phyloP scores from a whole-genome alignment of 2,113 vertebrate genomes.

The Hirundichthys speculiger region DNA sequence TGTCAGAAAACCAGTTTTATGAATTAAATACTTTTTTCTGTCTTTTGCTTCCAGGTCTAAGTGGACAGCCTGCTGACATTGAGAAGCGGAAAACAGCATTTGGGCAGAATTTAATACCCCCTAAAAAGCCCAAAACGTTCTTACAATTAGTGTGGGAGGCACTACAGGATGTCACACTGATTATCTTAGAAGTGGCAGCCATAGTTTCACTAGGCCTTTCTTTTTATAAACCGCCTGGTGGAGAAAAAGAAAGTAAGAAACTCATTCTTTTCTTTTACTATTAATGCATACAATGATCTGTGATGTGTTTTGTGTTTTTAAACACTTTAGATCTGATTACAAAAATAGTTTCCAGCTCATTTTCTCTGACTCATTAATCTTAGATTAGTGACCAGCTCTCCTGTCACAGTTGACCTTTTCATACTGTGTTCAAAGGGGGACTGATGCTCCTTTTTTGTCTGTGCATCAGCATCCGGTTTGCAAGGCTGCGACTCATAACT shows the following conservation, averaged over 20 bases:
- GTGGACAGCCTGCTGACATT: constrained; percentile 93
- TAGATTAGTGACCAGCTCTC: too few species aligned
- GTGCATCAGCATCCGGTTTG: too few species aligned
- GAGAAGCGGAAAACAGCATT: constrained; percentile 94
- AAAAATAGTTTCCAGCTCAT: background rate
- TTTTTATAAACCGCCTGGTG: constrained; percentile 97
- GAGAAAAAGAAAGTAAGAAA: constrained; percentile 87
- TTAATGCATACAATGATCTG: too few species aligned
- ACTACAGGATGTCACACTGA: constrained; percentile 98
- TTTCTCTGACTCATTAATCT: background rate
- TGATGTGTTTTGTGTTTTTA: too few species aligned
- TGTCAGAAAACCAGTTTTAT: background rate
- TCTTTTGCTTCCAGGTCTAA: constrained; percentile 85
- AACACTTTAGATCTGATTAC: background rate
- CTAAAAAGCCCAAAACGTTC: constrained; percentile 99
- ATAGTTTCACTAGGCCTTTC: constrained; percentile 99
- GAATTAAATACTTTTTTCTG: background rate
- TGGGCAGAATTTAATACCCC: constrained; percentile 98
- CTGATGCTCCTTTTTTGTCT: too few species aligned
- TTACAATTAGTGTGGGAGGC: constrained; percentile 99
- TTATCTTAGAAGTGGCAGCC: constrained; percentile 99
- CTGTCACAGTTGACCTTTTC: background rate
- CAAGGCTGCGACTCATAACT: too few species aligned
- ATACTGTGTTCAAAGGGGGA: background rate
- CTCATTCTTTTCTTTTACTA: too few species aligned